phyloP scores from a whole-genome alignment of 2,888 invertebrate genomes.

The Epinotia brunnichana region DNA sequence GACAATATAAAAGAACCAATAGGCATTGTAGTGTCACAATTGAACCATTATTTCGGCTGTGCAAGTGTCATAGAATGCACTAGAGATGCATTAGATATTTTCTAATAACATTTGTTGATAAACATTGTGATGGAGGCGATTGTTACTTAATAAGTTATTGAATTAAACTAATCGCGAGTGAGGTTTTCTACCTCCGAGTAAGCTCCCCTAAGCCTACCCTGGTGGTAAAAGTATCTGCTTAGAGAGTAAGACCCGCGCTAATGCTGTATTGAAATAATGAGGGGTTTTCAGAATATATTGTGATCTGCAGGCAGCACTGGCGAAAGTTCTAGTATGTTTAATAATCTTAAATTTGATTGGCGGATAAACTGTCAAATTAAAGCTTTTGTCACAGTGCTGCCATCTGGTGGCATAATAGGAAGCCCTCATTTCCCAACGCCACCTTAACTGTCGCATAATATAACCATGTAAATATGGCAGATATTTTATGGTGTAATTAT shows the following conservation, averaged over 20 bases:
- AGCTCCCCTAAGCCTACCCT: too few species aligned
- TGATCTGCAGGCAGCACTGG: too few species aligned
- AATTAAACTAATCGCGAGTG: constrained; percentile 17
- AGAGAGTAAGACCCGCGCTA: neutral
- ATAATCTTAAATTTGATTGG: too few species aligned
- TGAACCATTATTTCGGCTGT: constrained; percentile 57
- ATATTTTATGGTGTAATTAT: neutral
- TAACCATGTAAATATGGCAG: too few species aligned
- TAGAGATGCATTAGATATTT: constrained; percentile 49
- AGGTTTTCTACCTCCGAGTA: neutral
- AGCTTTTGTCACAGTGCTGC: too few species aligned
- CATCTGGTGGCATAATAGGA: too few species aligned
- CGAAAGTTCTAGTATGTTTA: too few species aligned
- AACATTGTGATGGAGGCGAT: constrained; percentile 41
- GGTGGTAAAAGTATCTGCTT: neutral
- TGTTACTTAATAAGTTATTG: constrained; percentile 48
- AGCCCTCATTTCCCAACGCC: too few species aligned
- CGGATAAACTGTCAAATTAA: too few species aligned
- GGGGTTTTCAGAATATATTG: too few species aligned
- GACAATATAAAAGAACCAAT: constrained; percentile 44
- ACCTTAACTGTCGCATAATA: too few species aligned
- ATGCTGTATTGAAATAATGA: neutral
- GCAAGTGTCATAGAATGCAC: constrained; percentile 53
- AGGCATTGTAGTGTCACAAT: constrained; percentile 40
- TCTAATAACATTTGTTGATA: constrained; percentile 33